Evolutionary conservation across 1,140 invertebrate genomes (phyloP), one percentile per base, ranked within the genome.

Genomic region (Pogonomyrmex californicus): DNA sequence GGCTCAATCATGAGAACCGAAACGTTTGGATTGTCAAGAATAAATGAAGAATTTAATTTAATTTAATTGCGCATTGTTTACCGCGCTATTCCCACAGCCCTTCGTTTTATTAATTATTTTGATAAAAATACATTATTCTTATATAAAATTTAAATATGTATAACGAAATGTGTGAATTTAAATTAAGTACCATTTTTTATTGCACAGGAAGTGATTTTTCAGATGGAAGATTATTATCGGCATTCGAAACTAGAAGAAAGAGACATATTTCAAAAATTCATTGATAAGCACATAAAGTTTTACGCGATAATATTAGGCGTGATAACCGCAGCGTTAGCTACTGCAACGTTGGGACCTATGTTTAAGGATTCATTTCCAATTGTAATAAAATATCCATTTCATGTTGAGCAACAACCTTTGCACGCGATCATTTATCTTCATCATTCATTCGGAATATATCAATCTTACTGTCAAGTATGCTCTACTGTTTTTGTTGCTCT

Each of bases 371-470:
- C 60, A 0, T 90, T 90, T 66, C 92, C 92, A 2, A 68, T 63
- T 0, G 68, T 86, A 4, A 85, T 87, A 0, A 62, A 56, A 1
- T 93, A 93, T 75, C 92, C 92, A 1, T 93, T 93, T 68, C 7
- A 66, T 4, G 58, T 88, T 1, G 82, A 92, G 4, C 70, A 76
- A 1, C 4, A n/a, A 5, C 38, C 70, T 0, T 33, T 87, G 3
- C 66, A n/a, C 0, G 44, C 49, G 12, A 51, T 88, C 0, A 33
- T 92, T 9, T 92, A 90, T 44, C 0, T 71, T 0, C 89, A 89
- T 36, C 91, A 92, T 33, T n/a, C 38, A 2, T 36, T 90, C 12
- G 79, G 77, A 14, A 33, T 70, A 1, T 49, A 88, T 33, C 91
- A 92, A 58, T 77, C 17, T 17, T 58, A 82, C 1, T 73, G 86